phyloP scores from a whole-genome alignment of 2,888 invertebrate species.

The Microctonus hyperodae region DNA sequence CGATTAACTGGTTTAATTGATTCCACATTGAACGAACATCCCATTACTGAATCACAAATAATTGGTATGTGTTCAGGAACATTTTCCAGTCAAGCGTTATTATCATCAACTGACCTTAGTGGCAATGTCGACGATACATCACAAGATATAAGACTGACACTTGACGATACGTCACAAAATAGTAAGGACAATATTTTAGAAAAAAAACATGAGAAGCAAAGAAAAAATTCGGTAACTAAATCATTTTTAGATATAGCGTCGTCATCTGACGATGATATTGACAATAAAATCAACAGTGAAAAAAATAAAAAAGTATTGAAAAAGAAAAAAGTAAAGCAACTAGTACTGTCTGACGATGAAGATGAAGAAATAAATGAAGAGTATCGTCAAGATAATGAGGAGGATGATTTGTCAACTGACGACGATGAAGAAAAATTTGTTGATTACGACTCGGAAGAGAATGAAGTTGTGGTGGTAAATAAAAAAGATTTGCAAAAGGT shows the following conservation, averaged over 20 bases:
- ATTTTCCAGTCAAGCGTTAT: slow-evolving; percentile 62
- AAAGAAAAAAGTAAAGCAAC: slow-evolving; percentile 45
- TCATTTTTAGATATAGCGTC: slow-evolving; percentile 44
- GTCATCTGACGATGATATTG: slow-evolving; percentile 58
- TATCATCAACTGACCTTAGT: slow-evolving; percentile 25
- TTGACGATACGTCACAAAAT: slow-evolving; percentile 53
- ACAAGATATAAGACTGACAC: slow-evolving; percentile 41
- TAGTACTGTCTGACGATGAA: slow-evolving; percentile 57
- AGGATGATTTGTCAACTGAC: slow-evolving; percentile 37
- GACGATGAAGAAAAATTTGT: slow-evolving; percentile 63
- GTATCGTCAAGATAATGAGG: slow-evolving; percentile 50
- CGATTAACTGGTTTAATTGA: slow-evolving; percentile 26
- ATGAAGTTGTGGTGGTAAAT: slow-evolving; percentile 69
- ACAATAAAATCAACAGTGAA: slow-evolving; percentile 39
- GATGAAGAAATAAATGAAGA: slow-evolving; percentile 34
- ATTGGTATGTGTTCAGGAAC: slow-evolving; percentile 67
- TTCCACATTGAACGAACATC: slow-evolving; percentile 22
- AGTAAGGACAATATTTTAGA: slow-evolving; percentile 32
- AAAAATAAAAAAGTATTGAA: slow-evolving; percentile 50
- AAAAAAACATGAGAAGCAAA: slow-evolving; percentile 47
- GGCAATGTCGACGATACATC: slow-evolving; percentile 48
- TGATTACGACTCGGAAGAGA: slow-evolving; percentile 87
- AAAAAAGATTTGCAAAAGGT: slow-evolving; percentile 63
- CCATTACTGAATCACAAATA: slow-evolving; percentile 50
- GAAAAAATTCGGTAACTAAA: slow-evolving; percentile 53